These are phyloP conservation scores for Phalangium opilio DNA, from an alignment of 2,888 invertebrate genomes.

Conservation along the genomic window DNA sequence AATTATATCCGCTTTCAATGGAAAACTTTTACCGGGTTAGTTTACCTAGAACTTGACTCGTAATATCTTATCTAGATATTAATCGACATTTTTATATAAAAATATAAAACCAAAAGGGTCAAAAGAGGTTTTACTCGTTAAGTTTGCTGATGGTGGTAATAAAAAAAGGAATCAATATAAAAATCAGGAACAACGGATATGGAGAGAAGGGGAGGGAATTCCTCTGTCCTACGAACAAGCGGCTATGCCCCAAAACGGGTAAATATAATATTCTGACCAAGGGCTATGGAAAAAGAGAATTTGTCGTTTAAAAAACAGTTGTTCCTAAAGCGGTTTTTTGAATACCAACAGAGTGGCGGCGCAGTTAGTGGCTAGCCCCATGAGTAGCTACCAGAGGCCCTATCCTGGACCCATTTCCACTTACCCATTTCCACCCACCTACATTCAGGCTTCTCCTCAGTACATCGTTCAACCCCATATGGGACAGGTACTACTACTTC, in stretches of 20 bases:
- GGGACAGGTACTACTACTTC: constrained; percentile 18
- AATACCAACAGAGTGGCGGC: constrained; percentile 9
- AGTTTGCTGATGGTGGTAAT: constrained; percentile 93
- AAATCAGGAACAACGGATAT: constrained; percentile 31
- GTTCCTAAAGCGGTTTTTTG: background rate
- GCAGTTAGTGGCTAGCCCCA: constrained; percentile 12
- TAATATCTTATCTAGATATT: background rate
- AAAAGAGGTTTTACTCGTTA: constrained; percentile 86
- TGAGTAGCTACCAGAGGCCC: constrained; percentile 18
- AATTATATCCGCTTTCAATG: constrained; percentile 84
- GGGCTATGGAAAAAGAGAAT: constrained; percentile 40
- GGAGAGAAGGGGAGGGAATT: constrained; percentile 34
- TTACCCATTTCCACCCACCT: constrained; percentile 27
- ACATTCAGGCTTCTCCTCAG: constrained; percentile 20
- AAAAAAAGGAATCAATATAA: constrained; percentile 52
- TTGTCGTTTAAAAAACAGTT: background rate
- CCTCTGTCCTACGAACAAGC: constrained; percentile 20
- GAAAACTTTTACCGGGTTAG: constrained; percentile 53
- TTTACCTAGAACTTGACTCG: background rate
- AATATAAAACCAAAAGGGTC: constrained; percentile 41
- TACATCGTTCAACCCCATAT: constrained; percentile 23
- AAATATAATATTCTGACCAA: constrained; percentile 29
- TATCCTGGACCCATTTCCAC: constrained; percentile 28
- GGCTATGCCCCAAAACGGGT: constrained; percentile 21
- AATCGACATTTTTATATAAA: background rate